A percentile compares a stretch with the other conserved stretches of the same genome.
Evolutionary conservation across 2,888 invertebrate genomes (phyloP).

Genomic region (Empis livida): DNA sequence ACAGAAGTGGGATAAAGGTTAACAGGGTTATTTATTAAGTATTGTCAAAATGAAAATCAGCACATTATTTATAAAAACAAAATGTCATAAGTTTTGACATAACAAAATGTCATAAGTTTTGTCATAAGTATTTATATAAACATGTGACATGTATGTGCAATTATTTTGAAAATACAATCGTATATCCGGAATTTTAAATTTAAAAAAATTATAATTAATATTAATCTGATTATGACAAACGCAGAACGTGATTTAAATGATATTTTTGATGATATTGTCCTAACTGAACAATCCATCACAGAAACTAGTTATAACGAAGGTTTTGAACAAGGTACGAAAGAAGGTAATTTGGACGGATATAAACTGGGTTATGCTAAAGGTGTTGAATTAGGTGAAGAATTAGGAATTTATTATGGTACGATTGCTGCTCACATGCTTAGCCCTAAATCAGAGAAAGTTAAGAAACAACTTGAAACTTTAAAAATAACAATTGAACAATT

Average conservation of each 20-base stretch:
- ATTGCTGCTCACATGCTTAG: constrained; percentile 39
- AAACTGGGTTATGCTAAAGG: constrained; percentile 66
- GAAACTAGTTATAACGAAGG: constrained; percentile 56
- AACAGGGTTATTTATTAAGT: too few species aligned
- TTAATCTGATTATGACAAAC: constrained; percentile 5
- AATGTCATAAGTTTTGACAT: too few species aligned
- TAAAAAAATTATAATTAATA: constrained; percentile 2
- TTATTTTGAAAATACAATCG: too few species aligned
- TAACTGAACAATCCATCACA: constrained; percentile 53
- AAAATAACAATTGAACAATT: constrained; percentile 47
- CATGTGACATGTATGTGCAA: too few species aligned
- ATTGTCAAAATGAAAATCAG: too few species aligned
- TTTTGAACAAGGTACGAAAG: constrained; percentile 43
- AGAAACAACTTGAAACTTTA: constrained; percentile 42
- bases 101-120: too few species aligned
- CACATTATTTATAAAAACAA: too few species aligned
- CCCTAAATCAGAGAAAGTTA: constrained; percentile 41
- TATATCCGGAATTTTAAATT: too few species aligned
- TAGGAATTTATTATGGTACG: constrained; percentile 59
- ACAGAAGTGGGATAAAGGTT: too few species aligned
- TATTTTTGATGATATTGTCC: constrained; percentile 53
- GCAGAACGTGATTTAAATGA: constrained; percentile 57
- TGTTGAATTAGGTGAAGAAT: constrained; percentile 58
- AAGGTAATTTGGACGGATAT: constrained; percentile 50
- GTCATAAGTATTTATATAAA: too few species aligned